Evolutionary conservation across 2,797 vertebrate species (phyloP).

Genomic region (Morelia viridis): DNA sequence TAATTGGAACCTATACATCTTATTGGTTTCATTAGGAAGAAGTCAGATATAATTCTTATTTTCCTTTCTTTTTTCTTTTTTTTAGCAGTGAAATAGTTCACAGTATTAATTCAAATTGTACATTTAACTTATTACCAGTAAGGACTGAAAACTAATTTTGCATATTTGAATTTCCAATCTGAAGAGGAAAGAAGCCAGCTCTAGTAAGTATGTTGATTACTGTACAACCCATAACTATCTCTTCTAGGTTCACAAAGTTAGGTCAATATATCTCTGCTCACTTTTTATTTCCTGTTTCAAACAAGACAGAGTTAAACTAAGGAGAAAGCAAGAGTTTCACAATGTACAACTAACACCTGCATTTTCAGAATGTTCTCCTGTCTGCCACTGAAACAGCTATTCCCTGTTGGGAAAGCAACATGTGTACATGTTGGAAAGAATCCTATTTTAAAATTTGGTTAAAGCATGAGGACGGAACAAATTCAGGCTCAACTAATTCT

Average conservation of each 20-base stretch:
- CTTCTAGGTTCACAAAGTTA: neutral
- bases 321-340: neutral
- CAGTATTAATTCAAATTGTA: neutral
- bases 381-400: neutral
- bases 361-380: neutral
- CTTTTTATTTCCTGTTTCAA: neutral
- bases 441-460: neutral
- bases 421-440: neutral
- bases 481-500: neutral
- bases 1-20: neutral
- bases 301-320: neutral
- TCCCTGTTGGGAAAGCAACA: neutral
- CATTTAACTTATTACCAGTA: neutral
- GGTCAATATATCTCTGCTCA: neutral
- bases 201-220: neutral
- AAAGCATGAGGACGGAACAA: neutral
- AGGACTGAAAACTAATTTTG: neutral
- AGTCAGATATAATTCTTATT: neutral
- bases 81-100: neutral
- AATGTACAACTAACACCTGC: neutral
- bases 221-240: neutral
- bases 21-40: neutral
- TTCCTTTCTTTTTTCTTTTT: neutral
- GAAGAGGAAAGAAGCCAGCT: neutral
- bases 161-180: neutral